These are phyloP conservation scores for Leptocoma aspasia DNA, from an alignment of 2,113 vertebrate species.

Conservation along the genomic window DNA sequence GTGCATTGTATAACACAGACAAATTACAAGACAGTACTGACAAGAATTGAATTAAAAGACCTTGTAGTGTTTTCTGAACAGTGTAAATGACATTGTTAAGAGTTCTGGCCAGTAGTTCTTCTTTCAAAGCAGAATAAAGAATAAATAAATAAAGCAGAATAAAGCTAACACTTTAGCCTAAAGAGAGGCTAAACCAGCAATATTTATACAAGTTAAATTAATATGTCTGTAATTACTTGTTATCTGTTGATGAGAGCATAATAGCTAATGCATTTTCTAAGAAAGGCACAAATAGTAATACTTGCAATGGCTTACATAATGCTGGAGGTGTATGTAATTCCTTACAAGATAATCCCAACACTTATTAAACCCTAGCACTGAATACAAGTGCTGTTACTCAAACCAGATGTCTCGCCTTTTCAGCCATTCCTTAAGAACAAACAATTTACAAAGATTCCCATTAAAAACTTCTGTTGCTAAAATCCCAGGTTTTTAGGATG, in stretches of 20 bases:
- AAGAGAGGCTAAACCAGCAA: neutral
- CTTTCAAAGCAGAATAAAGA: neutral
- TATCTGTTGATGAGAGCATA: neutral
- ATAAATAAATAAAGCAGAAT: neutral
- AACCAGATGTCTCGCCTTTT: neutral
- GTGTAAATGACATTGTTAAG: neutral
- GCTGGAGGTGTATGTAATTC: neutral
- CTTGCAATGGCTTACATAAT: neutral
- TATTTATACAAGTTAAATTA: neutral
- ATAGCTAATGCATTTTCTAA: neutral
- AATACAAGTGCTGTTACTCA: neutral
- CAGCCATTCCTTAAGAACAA: neutral
- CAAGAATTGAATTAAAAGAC: neutral
- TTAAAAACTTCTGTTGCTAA: neutral
- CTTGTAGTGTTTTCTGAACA: neutral
- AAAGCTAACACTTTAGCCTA: neutral
- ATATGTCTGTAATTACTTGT: neutral
- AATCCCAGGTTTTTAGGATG: neutral
- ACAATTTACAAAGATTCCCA: neutral
- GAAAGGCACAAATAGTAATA: neutral
- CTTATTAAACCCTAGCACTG: neutral
- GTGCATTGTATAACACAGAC: neutral
- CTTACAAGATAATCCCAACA: neutral
- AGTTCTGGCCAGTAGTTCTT: neutral
- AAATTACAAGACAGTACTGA: neutral